Evolutionary conservation across 2,888 invertebrate species (phyloP), one percentile per base, ranked within the genome.

Genomic region (Myopa tessellatipennis): DNA sequence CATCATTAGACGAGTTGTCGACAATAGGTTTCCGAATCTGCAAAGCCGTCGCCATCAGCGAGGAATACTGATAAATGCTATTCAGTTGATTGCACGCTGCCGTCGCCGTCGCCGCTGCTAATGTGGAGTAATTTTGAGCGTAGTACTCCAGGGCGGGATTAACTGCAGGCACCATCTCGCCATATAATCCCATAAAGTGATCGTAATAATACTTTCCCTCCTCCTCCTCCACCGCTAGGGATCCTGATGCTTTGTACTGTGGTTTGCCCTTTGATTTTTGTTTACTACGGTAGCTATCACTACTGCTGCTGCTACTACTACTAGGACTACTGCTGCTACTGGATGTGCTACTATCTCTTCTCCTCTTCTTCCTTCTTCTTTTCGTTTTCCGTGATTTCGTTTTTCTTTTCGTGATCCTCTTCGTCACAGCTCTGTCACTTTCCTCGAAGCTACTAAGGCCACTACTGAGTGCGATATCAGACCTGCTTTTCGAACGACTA

Each of bases 1-100:
- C 7, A 45, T 45, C 45, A 45, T 45, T 45, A 8, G 45, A 1
- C 2, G 10, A 8, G 45, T 45, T 10, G 10, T 45, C 45, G 3
- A 45, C 45, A 45, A 10, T 8, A 2, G 45, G 10, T 45, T 45
- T n/a, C 3, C 75, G 67, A 4, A 38, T 60, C 36, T 50, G 45
- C 34, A 77, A 58, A 34, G 74, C 73, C 5, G 78, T 72, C 12
- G 77, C 71, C 34, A 81, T 14, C 67, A 81, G 40, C 4, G 73
- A 36, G 38, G 74, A 74, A 70, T 78, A 79, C 12, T 76, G 76
- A 69, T 78, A 61, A 68, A 52, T 3, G 38, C 79, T 80, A 40
- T 80, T 80, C 70, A 81, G 52, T 76, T 85, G 85, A 58, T 76
- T 76, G 65, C 82, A 86, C 36, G 83, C 84, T 80, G 85, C 83